phyloP scores from a whole-genome alignment of 2,113 vertebrate species.

The Gymnogyps californianus region DNA sequence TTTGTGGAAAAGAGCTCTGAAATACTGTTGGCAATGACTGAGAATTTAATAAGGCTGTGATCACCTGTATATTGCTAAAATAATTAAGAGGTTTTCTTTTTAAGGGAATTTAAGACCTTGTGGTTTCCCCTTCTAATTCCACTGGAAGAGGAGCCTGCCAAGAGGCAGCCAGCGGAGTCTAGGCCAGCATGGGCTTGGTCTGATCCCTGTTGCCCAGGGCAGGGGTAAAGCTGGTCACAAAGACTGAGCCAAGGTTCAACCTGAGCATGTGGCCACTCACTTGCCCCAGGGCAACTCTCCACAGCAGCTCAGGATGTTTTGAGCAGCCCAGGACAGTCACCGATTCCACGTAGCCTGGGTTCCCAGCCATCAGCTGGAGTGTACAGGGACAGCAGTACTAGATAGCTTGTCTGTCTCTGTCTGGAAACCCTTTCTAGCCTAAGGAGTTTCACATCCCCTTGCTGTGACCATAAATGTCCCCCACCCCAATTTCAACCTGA shows the following conservation, averaged over 20 bases:
- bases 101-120: neutral
- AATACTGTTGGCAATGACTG: neutral
- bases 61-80: neutral
- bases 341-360: neutral
- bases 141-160: neutral
- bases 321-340: neutral
- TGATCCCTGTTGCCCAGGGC: neutral
- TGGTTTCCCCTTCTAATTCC: neutral
- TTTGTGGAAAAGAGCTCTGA: neutral
- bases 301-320: neutral
- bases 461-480: neutral
- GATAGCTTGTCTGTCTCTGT: neutral
- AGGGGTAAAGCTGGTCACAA: neutral
- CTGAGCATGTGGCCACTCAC: neutral
- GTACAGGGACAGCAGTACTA: neutral
- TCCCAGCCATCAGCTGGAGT: neutral
- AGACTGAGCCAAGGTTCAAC: neutral
- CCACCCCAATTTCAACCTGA: neutral
- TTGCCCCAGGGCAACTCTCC: neutral
- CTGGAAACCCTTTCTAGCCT: neutral
- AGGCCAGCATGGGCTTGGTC: accelerated
- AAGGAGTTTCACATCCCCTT: neutral
- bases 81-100: neutral
- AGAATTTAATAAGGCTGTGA: neutral
- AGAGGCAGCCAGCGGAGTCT: neutral